Evolutionary conservation across 2,888 invertebrate genomes (phyloP).

Genomic region (Apodemia hepburni): DNA sequence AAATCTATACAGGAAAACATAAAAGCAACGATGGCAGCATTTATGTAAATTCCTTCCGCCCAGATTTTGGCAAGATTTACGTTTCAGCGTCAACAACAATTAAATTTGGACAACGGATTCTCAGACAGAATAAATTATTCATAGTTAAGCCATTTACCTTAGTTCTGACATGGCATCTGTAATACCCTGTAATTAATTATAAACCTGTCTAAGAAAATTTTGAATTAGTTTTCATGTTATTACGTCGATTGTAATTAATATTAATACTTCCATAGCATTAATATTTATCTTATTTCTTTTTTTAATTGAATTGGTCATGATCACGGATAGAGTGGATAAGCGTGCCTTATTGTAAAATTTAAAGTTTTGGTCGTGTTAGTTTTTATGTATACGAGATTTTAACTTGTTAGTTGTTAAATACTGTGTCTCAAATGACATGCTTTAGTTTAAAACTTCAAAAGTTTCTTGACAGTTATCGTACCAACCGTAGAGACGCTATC

Average conservation of each 20-base stretch:
- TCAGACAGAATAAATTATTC: constrained; percentile 64
- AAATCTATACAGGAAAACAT: constrained; percentile 49
- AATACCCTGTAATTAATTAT: constrained; percentile 4
- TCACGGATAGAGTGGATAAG: neutral
- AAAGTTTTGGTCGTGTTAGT: neutral
- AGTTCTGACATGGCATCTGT: constrained; percentile 1
- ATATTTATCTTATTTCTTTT: neutral
- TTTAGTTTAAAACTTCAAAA: neutral
- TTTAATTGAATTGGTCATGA: neutral
- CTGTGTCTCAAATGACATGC: neutral
- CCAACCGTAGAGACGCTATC: too few relatives aligned
- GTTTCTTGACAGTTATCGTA: too few relatives aligned
- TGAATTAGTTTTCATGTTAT: neutral
- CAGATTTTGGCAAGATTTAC: constrained; percentile 70
- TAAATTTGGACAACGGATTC: constrained; percentile 66
- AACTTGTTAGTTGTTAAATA: neutral
- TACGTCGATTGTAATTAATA: neutral
- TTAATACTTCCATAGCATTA: neutral
- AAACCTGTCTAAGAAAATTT: constrained; percentile 5
- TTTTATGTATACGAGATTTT: neutral
- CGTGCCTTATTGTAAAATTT: neutral
- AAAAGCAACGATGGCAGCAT: constrained; percentile 54
- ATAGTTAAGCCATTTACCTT: constrained; percentile 40
- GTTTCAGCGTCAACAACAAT: constrained; percentile 67
- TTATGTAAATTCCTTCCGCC: constrained; percentile 74